A percentile compares a stretch with the other conserved stretches of the same genome.
These are phyloP conservation scores for Brachyptera risi DNA, from an alignment of 2,888 invertebrate species.

Conservation along the genomic window DNA sequence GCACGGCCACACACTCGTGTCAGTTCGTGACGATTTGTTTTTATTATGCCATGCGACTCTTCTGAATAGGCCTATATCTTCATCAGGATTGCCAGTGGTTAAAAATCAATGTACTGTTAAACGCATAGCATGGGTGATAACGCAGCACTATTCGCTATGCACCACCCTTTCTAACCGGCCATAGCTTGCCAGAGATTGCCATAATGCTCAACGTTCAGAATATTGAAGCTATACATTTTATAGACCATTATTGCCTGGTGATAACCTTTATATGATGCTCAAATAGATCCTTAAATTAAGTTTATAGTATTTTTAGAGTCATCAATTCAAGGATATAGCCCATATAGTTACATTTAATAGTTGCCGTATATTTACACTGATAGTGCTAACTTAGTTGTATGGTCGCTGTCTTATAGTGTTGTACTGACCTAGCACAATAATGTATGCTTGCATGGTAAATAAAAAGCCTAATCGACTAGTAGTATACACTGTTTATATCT, in stretches of 20 bases:
- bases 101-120: neutral
- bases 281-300: conserved; percentile 21
- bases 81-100: no score
- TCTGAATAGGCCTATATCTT: no score
- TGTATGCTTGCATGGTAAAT: neutral
- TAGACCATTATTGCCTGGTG: conserved; percentile 14
- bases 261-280: conserved; percentile 20
- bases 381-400: neutral
- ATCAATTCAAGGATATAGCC: conserved; percentile 20
- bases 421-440: conserved; percentile 6
- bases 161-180: no score
- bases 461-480: no score
- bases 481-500: no score
- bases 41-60: no score
- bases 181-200: no score
- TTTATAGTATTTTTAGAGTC: conserved; percentile 21
- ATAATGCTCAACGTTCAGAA: neutral
- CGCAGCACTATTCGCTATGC: no score
- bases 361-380: conserved; percentile 8
- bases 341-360: conserved; percentile 20
- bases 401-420: neutral
- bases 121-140: no score
- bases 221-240: conserved; percentile 5
- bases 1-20: no score
- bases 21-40: no score